Evolutionary conservation across 2,888 invertebrate genomes (phyloP).

Genomic region (Malthinus flaveolus): DNA sequence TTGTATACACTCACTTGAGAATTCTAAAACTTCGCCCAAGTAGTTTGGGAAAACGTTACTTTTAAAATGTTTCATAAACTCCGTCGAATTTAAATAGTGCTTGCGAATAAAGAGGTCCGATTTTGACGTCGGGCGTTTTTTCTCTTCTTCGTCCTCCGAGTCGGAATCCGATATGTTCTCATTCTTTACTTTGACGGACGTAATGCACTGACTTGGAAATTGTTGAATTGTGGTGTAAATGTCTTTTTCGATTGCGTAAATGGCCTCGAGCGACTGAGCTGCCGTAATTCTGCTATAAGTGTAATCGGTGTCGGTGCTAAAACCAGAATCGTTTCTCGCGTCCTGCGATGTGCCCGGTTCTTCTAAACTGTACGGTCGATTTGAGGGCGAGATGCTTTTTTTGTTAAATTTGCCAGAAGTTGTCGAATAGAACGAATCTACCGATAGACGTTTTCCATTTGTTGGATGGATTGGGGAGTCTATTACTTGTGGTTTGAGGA

Average conservation of each 20-base stretch:
- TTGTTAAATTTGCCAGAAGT: neutral
- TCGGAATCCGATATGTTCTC: constrained; percentile 49
- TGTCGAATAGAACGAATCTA: constrained; percentile 4
- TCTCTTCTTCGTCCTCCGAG: constrained; percentile 40
- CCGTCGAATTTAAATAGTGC: constrained; percentile 65
- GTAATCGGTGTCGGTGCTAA: constrained; percentile 55
- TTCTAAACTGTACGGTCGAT: neutral
- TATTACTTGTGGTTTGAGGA: constrained; percentile 60
- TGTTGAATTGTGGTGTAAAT: constrained; percentile 55
- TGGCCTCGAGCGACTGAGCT: constrained; percentile 61
- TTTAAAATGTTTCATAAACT: constrained; percentile 72
- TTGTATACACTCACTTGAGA: constrained; percentile 59
- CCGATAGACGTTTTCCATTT: neutral
- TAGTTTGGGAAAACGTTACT: constrained; percentile 63
- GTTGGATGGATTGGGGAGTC: constrained; percentile 40
- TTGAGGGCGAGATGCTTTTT: neutral
- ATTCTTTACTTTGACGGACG: constrained; percentile 53
- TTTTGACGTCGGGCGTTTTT: neutral
- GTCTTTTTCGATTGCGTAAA: constrained; percentile 55
- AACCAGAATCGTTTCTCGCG: constrained; percentile 13
- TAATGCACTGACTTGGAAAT: constrained; percentile 60
- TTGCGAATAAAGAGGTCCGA: constrained; percentile 32
- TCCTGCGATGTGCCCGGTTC: too few species aligned
- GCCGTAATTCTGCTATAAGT: constrained; percentile 66
- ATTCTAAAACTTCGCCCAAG: constrained; percentile 62